Percentiles rank a stretch among this genome's conserved stretches.
Conservation (phyloP, 2,797 vertebrate genomes). For the Siniperca undulata region DNA sequence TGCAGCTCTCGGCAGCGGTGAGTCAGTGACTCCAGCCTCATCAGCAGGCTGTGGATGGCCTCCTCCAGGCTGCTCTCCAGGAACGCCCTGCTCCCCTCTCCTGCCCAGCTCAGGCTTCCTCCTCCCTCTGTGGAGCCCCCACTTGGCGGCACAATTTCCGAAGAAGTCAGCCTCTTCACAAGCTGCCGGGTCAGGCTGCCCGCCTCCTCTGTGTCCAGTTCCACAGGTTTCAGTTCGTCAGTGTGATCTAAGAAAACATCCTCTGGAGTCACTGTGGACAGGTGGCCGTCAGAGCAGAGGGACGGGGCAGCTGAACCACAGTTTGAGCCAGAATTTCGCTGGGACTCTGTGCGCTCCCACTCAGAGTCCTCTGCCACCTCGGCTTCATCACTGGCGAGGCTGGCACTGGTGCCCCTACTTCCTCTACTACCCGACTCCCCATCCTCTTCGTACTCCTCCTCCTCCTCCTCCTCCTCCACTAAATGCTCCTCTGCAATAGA, state of each 20-base stretch:
- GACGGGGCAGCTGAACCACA: conserved; percentile 70
- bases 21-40: conserved; percentile 92
- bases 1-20: conserved; percentile 95
- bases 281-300: conserved; percentile 79
- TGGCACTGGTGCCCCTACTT: conserved; percentile 74
- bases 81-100: conserved; percentile 90
- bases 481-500: conserved; percentile 79
- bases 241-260: conserved; percentile 86
- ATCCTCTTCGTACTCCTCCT: conserved; percentile 72
- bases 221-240: conserved; percentile 92
- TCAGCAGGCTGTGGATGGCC: conserved; percentile 92
- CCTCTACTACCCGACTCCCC: conserved; percentile 77
- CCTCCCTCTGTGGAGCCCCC: conserved; percentile 72
- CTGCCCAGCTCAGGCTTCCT: conserved; percentile 85
- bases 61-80: conserved; percentile 95
- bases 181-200: conserved; percentile 96
- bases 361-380: conserved; percentile 80
- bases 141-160: conserved; percentile 81
- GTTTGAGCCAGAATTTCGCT: conserved; percentile 71
- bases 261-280: conserved; percentile 72
- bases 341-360: conserved; percentile 84
- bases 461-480: conserved; percentile 68
- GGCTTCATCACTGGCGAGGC: conserved; percentile 80
- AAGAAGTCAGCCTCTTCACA: conserved; percentile 93
- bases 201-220: conserved; percentile 92